phyloP scores from a whole-genome alignment of 2,888 invertebrate genomes.

The Polydrusus cervinus region DNA sequence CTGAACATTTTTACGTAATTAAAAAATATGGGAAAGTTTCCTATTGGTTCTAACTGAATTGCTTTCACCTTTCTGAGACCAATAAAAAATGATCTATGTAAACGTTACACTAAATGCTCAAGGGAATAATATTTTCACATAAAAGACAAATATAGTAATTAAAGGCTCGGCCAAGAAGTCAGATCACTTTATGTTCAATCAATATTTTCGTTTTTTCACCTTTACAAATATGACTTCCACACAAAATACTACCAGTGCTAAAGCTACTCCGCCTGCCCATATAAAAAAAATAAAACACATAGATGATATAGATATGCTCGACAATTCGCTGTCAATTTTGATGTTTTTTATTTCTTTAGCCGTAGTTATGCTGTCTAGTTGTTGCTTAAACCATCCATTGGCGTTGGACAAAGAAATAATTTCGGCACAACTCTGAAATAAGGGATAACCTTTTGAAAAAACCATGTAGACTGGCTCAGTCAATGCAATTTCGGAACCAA shows the following conservation, averaged over 20 bases:
- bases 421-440: neutral
- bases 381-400: constrained; percentile 16
- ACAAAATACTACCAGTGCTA: neutral
- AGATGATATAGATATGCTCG: neutral
- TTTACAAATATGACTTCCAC: neutral
- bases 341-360: neutral
- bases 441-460: constrained; percentile 15
- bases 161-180: too few species aligned
- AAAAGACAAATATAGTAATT: too few species aligned
- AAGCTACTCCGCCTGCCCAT: neutral
- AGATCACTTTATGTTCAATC: too few species aligned
- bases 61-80: too few species aligned
- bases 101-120: too few species aligned
- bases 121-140: too few species aligned
- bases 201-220: too few species aligned
- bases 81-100: too few species aligned
- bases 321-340: neutral
- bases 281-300: constrained; percentile 1
- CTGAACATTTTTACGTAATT: too few species aligned
- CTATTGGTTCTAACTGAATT: too few species aligned
- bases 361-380: neutral
- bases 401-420: neutral
- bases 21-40: too few species aligned
- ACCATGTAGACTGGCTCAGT: constrained; percentile 7
- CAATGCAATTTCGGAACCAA: neutral